Conservation (phyloP, 2,888 invertebrate species). For the Ophraella communa region DNA sequence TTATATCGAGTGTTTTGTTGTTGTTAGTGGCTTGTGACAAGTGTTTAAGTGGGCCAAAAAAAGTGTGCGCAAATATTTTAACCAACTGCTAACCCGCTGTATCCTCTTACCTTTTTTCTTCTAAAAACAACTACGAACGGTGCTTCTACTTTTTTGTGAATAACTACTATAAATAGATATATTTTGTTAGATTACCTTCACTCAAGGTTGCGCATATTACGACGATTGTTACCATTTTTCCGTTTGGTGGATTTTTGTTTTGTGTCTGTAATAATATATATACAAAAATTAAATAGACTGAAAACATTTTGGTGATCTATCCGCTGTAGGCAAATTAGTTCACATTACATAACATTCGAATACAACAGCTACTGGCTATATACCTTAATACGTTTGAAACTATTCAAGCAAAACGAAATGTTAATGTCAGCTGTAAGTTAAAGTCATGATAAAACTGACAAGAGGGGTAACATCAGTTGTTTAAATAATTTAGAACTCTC, state of each 20-base stretch:
- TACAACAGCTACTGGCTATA: not conserved
- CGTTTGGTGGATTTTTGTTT: conserved; percentile 15
- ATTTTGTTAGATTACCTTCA: conserved; percentile 7
- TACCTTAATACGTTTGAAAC: too few relatives aligned
- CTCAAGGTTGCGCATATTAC: conserved; percentile 3
- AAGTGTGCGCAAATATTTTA: conserved; percentile 13
- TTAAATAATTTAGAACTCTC: too few relatives aligned
- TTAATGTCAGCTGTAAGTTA: too few relatives aligned
- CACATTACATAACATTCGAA: not conserved
- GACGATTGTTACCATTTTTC: not conserved
- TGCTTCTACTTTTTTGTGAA: conserved; percentile 4
- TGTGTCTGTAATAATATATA: not conserved
- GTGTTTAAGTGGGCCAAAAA: conserved; percentile 8
- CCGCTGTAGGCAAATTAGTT: too few relatives aligned
- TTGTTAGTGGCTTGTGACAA: conserved; percentile 22
- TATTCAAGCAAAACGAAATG: too few relatives aligned
- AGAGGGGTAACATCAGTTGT: too few relatives aligned
- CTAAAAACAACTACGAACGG: conserved; percentile 1
- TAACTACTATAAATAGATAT: conserved; percentile 17
- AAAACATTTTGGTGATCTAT: too few relatives aligned
- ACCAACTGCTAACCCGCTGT: conserved; percentile 16
- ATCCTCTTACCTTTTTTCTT: not conserved
- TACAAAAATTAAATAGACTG: too few relatives aligned
- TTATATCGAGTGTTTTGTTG: conserved; percentile 17
- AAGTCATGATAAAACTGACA: too few relatives aligned